Conservation (phyloP, 2,113 vertebrate genomes). For the Pteruthius melanotis region DNA sequence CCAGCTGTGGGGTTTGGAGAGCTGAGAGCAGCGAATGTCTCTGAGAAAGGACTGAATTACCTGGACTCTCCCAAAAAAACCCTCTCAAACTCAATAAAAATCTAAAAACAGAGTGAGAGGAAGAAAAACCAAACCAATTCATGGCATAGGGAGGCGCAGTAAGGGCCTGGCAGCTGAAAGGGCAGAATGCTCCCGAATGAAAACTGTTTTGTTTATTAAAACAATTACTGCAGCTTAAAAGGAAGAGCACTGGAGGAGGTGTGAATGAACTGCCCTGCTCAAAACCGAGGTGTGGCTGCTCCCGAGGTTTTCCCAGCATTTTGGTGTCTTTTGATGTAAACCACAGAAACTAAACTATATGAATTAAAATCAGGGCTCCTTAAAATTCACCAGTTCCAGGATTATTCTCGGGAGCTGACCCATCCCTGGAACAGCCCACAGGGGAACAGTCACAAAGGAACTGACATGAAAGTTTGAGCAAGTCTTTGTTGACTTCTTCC, state of each 20-base stretch:
- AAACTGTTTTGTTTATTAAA: slow-evolving; percentile 60
- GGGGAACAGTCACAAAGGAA: slow-evolving; percentile 54
- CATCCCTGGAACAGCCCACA: slow-evolving; percentile 36
- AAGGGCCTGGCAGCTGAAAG: not conserved
- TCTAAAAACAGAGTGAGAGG: not conserved
- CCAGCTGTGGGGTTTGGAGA: not conserved
- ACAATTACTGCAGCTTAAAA: slow-evolving; percentile 40
- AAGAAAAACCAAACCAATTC: not conserved
- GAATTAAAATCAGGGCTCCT: slow-evolving; percentile 56
- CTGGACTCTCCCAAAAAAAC: not conserved
- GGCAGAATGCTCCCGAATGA: not conserved
- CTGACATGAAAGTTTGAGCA: slow-evolving; percentile 42
- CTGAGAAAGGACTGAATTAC: not conserved
- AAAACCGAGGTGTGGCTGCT: slow-evolving; percentile 52
- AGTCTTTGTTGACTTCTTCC: slow-evolving; percentile 53
- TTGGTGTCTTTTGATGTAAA: slow-evolving; percentile 65
- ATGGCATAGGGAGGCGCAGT: not conserved
- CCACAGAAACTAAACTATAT: slow-evolving; percentile 57
- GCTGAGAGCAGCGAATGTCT: not conserved
- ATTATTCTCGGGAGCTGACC: slow-evolving; percentile 51
- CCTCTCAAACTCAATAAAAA: not conserved
- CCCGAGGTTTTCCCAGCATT: slow-evolving; percentile 62
- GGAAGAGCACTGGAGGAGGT: slow-evolving; percentile 38
- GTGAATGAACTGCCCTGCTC: slow-evolving; percentile 52
- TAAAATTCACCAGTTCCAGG: slow-evolving; percentile 59